Conservation (phyloP, 2,797 vertebrate genomes). For the Enoplosus armatus region DNA sequence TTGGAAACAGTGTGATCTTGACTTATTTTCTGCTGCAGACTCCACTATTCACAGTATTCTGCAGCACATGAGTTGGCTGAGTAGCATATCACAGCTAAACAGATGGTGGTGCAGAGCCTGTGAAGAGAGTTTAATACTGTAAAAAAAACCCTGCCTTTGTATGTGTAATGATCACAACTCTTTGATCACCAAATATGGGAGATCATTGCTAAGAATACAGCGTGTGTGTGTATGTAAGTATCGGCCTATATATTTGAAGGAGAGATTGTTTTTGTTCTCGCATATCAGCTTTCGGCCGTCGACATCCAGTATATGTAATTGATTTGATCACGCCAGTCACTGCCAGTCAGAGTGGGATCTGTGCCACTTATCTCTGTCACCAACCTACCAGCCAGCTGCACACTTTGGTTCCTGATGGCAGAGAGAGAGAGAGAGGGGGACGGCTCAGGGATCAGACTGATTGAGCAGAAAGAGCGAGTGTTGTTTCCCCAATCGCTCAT, state of each 20-base stretch:
- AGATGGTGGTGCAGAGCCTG: conserved; percentile 73
- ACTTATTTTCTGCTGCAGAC: conserved; percentile 27
- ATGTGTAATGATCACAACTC: conserved; percentile 12
- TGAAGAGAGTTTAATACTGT: conserved; percentile 61
- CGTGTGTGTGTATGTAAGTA: neutral
- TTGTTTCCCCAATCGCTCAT: conserved; percentile 22
- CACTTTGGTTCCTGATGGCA: conserved; percentile 48
- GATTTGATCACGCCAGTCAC: conserved; percentile 48
- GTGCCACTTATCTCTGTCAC: conserved; percentile 63
- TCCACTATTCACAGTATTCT: conserved; percentile 59
- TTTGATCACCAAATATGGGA: conserved; percentile 4
- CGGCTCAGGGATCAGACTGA: conserved; percentile 49
- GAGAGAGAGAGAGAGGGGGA: neutral
- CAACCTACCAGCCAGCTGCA: conserved; percentile 67
- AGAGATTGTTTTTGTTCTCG: neutral
- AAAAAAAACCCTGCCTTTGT: conserved; percentile 43
- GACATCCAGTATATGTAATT: conserved; percentile 37
- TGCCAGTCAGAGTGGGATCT: conserved; percentile 47
- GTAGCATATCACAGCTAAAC: conserved; percentile 61
- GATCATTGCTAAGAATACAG: neutral
- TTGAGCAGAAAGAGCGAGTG: conserved; percentile 33
- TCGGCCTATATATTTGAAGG: neutral
- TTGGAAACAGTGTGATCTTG: conserved; percentile 20
- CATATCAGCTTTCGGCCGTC: neutral
- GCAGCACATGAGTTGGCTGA: conserved; percentile 61